These are phyloP conservation scores for Acipenser oxyrinchus DNA, from an alignment of 2,797 vertebrate genomes.

Conservation along the genomic window DNA sequence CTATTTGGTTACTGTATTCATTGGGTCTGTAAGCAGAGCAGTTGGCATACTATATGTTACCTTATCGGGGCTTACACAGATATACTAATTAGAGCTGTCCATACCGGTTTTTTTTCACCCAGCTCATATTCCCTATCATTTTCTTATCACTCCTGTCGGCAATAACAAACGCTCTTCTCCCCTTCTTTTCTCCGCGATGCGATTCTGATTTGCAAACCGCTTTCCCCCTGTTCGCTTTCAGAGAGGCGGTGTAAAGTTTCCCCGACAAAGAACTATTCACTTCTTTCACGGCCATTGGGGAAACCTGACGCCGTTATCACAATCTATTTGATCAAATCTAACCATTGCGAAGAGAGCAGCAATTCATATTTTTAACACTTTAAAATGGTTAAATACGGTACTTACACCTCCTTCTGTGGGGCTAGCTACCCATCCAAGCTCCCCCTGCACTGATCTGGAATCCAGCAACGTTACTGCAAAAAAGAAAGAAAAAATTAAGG, in stretches of 20 bases:
- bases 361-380: constrained; percentile 50
- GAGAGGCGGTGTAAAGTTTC: constrained; percentile 83
- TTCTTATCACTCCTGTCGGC: constrained; percentile 41
- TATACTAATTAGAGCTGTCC: constrained; percentile 40
- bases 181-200: constrained; percentile 41
- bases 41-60: constrained; percentile 33
- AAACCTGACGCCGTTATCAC: constrained; percentile 75
- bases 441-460: constrained; percentile 94
- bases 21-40: constrained; percentile 34
- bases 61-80: constrained; percentile 30
- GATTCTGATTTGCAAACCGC: constrained; percentile 52
- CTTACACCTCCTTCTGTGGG: constrained; percentile 97
- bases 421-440: constrained; percentile 96
- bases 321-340: constrained; percentile 57
- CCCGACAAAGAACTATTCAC: constrained; percentile 84
- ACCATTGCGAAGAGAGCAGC: constrained; percentile 45
- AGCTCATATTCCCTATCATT: constrained; percentile 45
- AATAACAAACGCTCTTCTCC: constrained; percentile 35
- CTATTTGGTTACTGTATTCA: constrained; percentile 14
- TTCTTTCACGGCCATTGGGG: constrained; percentile 58
- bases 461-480: constrained; percentile 91
- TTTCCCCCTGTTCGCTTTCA: constrained; percentile 41
- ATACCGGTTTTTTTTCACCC: constrained; percentile 35
- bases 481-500: constrained; percentile 34
- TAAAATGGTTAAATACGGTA: constrained; percentile 47